Conservation (phyloP, 2,797 vertebrate genomes). For the Sarcophilus harrisii region DNA sequence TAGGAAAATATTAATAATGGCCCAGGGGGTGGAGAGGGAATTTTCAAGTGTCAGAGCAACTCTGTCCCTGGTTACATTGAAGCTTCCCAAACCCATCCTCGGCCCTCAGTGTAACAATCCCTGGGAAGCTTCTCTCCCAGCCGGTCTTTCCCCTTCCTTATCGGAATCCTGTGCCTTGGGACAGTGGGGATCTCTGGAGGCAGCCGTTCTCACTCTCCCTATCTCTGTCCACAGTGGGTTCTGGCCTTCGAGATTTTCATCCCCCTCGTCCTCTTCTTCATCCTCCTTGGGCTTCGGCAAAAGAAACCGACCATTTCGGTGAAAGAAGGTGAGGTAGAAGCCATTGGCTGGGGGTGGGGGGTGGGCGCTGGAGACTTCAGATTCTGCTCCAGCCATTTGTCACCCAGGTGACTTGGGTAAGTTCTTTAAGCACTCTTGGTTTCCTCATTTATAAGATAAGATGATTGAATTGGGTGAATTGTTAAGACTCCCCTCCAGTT, state of each 20-base stretch:
- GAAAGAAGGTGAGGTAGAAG: conserved; percentile 93
- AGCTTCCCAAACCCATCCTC: neutral
- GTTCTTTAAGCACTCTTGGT: neutral
- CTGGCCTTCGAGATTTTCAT: conserved; percentile 98
- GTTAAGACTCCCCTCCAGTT: neutral
- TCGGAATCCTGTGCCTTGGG: neutral
- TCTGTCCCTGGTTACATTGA: neutral
- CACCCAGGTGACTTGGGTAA: neutral
- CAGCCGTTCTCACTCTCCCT: conserved; percentile 25
- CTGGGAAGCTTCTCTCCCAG: neutral
- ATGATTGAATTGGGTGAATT: neutral
- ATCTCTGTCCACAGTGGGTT: conserved; percentile 90
- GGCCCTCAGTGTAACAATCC: neutral
- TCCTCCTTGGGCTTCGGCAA: conserved; percentile 94
- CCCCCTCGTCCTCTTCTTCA: conserved; percentile 97
- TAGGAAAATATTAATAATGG: neutral
- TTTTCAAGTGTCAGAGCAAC: neutral
- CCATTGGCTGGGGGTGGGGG: neutral
- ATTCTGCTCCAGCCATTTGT: neutral
- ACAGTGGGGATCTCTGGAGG: neutral
- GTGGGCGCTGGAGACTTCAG: neutral
- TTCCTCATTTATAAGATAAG: neutral
- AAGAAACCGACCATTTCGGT: conserved; percentile 97
- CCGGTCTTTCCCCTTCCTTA: neutral
- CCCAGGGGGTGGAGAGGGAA: neutral